Evolutionary conservation across 2,797 vertebrate species (phyloP), one percentile per base, ranked within the genome.

Genomic region (Labeo calbasu): DNA sequence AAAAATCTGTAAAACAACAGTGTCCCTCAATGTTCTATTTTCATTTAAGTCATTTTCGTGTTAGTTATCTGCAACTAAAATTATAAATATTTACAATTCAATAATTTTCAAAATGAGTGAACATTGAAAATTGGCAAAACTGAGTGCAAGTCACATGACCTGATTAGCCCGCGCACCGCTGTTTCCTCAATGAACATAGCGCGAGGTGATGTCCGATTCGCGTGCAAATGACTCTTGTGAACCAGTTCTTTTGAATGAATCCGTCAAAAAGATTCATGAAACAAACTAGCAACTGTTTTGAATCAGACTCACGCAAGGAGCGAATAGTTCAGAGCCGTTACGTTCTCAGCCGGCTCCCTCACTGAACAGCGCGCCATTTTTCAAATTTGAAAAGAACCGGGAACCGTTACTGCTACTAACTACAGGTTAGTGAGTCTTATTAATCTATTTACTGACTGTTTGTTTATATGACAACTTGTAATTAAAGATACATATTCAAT

Each of bases 341-440:
- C 12, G 19, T 43, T 23, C 4, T 3, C 48, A 17, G 51, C 48
- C 4, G 48, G 6, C 25, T 28, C 46, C 23, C 46, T 72, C 53
- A n/a, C 28, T 11, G 53, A 77, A 43, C 4, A 4, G 8, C 75
- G 75, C 75, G 75, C 25, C 73, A 23, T 76, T 76, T 76, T 21
- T 25, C 9, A 1, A 0, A 61, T 75, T 55, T 51, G 48, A 73
- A 73, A 43, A 43, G 5, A n/a, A 25, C 13, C 70, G 68, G 21
- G 10, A 36, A 55, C 2, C 23, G 23, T 28, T 28, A 10, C 48
- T 21, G 5, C 14, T 25, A 15, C 25, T 19, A 48, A 71, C 69
- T 25, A 8, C 43, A 21, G 50, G 25, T 75, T 2, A 32, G 51
- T n/a, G 10, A 36, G 5, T 36, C 19, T 51, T 12, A 73, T 21